Conservation (phyloP, 1,140 invertebrate genomes). For the Pseudomyrmex concolor region DNA sequence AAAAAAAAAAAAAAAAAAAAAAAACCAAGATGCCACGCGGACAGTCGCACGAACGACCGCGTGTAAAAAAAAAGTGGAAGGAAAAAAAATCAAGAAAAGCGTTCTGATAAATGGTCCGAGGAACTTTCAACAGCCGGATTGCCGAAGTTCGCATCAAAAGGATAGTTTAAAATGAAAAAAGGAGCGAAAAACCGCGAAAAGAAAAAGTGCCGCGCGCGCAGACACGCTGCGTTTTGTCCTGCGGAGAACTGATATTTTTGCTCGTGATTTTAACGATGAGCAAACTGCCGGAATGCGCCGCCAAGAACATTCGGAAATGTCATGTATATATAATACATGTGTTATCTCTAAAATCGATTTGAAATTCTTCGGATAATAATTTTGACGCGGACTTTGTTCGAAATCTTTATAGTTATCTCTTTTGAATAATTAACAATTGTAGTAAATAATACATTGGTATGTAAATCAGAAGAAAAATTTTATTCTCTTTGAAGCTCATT, state of each 20-base stretch:
- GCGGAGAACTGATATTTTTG: slow-evolving; percentile 49
- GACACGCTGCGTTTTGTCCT: not conserved
- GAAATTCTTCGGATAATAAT: no score
- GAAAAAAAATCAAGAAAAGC: slow-evolving; percentile 45
- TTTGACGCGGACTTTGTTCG: no score
- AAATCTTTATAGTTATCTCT: no score
- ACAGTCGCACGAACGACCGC: slow-evolving; percentile 36
- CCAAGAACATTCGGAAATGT: no score
- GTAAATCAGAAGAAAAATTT: no score
- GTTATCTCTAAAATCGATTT: no score
- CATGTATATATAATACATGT: no score
- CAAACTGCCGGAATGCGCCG: not conserved
- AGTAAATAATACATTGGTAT: no score
- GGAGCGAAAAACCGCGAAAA: slow-evolving; percentile 22
- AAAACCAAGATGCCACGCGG: slow-evolving; percentile 29
- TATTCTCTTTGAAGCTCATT: no score
- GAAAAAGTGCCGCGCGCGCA: slow-evolving; percentile 11
- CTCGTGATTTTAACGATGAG: slow-evolving; percentile 36
- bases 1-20: slow-evolving; percentile 40
- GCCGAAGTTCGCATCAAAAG: slow-evolving; percentile 56
- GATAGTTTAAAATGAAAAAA: slow-evolving; percentile 59
- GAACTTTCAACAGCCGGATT: slow-evolving; percentile 58
- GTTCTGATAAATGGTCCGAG: slow-evolving; percentile 49
- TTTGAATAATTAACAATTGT: no score
- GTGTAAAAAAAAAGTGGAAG: slow-evolving; percentile 13